Evolutionary conservation across 2,113 vertebrate genomes (phyloP), one percentile per base, ranked within the genome.

Genomic region (Odocoileus hemionus): DNA sequence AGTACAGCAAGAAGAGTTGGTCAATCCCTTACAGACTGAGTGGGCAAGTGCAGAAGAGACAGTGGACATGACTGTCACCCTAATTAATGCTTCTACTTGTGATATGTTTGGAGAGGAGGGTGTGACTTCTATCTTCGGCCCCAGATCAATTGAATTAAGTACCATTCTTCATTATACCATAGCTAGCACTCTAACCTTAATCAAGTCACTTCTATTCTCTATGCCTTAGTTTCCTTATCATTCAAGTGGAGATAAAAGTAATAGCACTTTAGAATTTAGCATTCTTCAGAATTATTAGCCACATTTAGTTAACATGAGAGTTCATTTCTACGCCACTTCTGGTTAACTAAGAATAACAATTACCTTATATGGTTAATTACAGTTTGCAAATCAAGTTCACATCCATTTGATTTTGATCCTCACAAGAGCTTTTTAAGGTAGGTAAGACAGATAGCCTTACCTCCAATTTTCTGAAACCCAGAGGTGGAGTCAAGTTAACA

Each of bases 241-340:
- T 96, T 89, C 87, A 95, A 82, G 89, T 30, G 33, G 52, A 84
- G 26, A 95, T 80, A 57, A 60, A 94, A 96, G 83, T 76, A 54
- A 78, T 1, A n/a, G 23, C 3, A n/a, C 78, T 82, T 87, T 57
- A 21, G 52, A 80, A 78, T 47, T 54, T 19, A 80, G 33, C 54
- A 7, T 67, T 82, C 52, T 87, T 87, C 84, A 45, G 45, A 67
- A 95, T 80, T 39, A 52, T 58, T 89, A 89, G 86, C 36, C 33
- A 86, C 36, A 54, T 16, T 94, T 60, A 83, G 14, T 64, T 94
- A 57, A 86, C 28, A 43, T 30, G 28, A 43, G 55, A 5, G 84
- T 91, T 93, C 13, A 16, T 43, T 95, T 94, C 67, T 55, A 43
- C 30, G 36, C 25, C 36, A 52, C 61, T 43, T 93, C 25, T 23